Evolutionary conservation across 2,888 invertebrate genomes (phyloP).

Genomic region (Bombylius major): DNA sequence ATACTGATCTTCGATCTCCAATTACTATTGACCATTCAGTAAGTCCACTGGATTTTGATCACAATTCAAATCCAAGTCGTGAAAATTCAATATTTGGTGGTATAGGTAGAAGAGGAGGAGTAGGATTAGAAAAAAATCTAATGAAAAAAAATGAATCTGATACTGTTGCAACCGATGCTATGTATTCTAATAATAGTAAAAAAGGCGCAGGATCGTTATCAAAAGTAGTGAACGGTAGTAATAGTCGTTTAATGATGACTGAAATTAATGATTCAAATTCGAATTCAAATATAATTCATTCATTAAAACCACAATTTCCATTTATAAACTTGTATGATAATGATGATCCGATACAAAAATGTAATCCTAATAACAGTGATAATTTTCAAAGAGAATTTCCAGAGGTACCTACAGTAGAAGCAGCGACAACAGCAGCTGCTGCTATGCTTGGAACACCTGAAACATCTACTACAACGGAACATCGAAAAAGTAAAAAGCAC

Average conservation of each 20-base stretch:
- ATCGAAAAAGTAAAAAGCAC: slow-evolving; percentile 13
- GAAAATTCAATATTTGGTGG: not conserved
- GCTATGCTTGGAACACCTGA: too few species aligned
- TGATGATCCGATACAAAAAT: not conserved
- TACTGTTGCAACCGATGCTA: not conserved
- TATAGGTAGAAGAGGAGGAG: too few species aligned
- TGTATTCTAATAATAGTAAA: not conserved
- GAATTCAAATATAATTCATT: slow-evolving; percentile 19
- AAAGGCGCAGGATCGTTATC: not conserved
- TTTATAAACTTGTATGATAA: not conserved
- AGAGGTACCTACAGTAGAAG: too few species aligned
- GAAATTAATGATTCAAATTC: slow-evolving; percentile 27
- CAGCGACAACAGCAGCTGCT: too few species aligned
- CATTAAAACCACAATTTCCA: not conserved
- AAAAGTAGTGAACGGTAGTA: not conserved
- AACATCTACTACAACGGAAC: slow-evolving; percentile 1
- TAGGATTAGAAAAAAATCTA: too few species aligned
- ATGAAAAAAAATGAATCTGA: not conserved
- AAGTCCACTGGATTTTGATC: slow-evolving; percentile 3
- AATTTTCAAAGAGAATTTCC: not conserved
- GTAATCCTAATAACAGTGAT: not conserved
- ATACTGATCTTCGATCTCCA: slow-evolving; percentile 1
- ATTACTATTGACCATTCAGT: slow-evolving; percentile 4
- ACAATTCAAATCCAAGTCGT: slow-evolving; percentile 3
- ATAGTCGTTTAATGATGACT: slow-evolving; percentile 14